Conservation (phyloP, 2,888 invertebrate species). For the Rhogogaster chlorosoma region DNA sequence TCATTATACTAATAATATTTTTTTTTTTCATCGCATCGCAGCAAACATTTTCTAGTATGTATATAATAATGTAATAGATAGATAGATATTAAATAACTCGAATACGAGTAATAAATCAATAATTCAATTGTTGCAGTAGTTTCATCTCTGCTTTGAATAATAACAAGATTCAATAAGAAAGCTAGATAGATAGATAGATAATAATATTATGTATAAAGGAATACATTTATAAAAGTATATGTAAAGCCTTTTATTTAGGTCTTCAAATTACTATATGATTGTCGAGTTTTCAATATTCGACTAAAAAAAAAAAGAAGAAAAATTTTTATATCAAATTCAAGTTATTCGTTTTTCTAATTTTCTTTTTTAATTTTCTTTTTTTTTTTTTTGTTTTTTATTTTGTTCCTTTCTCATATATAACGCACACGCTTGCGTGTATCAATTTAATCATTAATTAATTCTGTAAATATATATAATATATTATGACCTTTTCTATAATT, state of each 20-base stretch:
- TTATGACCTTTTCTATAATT: neutral
- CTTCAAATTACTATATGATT: neutral
- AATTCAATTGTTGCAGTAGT: neutral
- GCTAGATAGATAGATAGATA: too few species aligned
- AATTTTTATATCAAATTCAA: neutral
- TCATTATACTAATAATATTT: slow-evolving; percentile 34
- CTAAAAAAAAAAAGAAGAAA: neutral
- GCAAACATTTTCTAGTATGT: neutral
- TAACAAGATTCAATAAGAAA: slow-evolving; percentile 14
- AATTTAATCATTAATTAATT: neutral
- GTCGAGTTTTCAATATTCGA: neutral
- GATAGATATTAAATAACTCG: neutral
- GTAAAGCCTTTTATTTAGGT: neutral
- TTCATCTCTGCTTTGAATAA: neutral
- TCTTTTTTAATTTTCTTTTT: neutral
- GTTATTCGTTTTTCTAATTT: neutral
- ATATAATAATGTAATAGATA: neutral
- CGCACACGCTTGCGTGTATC: neutral
- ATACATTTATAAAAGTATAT: slow-evolving; percentile 17
- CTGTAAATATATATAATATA: neutral
- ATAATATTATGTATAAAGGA: neutral
- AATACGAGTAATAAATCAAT: slow-evolving; percentile 1
- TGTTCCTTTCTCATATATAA: neutral
- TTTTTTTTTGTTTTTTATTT: neutral
- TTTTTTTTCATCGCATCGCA: neutral